These are phyloP conservation scores for Proteles cristata DNA, from an alignment of 2,113 vertebrate genomes.

Conservation along the genomic window DNA sequence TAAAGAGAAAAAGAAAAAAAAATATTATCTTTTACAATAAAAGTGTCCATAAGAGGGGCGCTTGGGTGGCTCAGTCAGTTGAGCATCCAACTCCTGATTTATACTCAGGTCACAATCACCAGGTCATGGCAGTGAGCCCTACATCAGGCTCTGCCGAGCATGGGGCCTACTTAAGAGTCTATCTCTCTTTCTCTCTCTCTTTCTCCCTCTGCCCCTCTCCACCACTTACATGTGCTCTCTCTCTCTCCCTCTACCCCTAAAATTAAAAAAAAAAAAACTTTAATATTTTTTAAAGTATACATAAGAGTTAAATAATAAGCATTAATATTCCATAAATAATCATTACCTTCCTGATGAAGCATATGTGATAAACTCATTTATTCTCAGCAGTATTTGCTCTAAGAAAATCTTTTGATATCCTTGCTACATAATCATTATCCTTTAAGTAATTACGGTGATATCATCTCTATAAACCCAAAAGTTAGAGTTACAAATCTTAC, in stretches of 20 bases:
- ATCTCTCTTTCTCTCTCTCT: too few species aligned
- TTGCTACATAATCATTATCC: constrained; percentile 26
- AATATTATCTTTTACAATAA: constrained; percentile 17
- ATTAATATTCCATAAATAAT: constrained; percentile 24
- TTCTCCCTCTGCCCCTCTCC: too few species aligned
- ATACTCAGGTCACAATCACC: too few species aligned
- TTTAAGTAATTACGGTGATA: constrained; percentile 35
- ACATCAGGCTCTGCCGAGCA: too few species aligned
- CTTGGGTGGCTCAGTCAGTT: too few species aligned
- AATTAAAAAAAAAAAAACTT: too few species aligned
- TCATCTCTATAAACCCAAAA: constrained; percentile 39
- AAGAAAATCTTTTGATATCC: constrained; percentile 51
- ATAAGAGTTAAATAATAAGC: background rate
- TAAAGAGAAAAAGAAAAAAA: background rate
- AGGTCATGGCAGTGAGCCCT: too few species aligned
- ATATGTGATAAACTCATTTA: background rate
- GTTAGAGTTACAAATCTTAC: background rate
- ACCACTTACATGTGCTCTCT: too few species aligned
- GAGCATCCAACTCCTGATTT: too few species aligned
- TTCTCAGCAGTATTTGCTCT: background rate
- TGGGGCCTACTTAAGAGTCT: too few species aligned
- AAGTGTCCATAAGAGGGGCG: background rate
- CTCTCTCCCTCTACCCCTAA: too few species aligned
- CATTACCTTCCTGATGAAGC: background rate
- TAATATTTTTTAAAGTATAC: background rate